phyloP scores from a whole-genome alignment of 1,140 invertebrate genomes.

The Homalodisca vitripennis region DNA sequence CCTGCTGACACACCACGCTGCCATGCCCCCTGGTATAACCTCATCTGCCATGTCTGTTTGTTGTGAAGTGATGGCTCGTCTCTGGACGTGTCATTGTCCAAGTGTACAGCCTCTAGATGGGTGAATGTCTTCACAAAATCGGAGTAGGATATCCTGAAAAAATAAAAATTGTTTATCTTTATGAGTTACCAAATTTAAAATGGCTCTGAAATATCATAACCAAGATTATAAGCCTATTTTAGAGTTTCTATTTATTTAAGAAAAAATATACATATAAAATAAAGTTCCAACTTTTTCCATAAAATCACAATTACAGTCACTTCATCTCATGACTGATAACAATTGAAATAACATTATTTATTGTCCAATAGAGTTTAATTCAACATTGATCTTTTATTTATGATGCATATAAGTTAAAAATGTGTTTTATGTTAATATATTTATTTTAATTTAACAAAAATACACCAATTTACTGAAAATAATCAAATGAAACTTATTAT shows the following conservation, averaged over 20 bases:
- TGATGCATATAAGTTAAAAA: too few relatives aligned
- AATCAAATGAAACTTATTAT: too few relatives aligned
- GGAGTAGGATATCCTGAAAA: slow-evolving; percentile 70
- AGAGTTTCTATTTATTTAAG: background rate
- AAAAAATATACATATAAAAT: slow-evolving; percentile 16
- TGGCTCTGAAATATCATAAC: too few relatives aligned
- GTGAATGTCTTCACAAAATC: slow-evolving; percentile 85
- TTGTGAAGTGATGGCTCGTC: slow-evolving; percentile 79
- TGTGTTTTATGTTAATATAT: too few relatives aligned
- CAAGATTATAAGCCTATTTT: background rate
- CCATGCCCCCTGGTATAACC: slow-evolving; percentile 84
- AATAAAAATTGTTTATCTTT: slow-evolving; percentile 8
- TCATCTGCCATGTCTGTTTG: slow-evolving; percentile 81
- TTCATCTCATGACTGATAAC: too few relatives aligned
- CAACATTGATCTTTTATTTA: too few relatives aligned
- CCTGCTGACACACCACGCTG: slow-evolving; percentile 85
- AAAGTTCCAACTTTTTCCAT: slow-evolving; percentile 1
- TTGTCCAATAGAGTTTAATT: too few relatives aligned
- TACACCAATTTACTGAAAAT: too few relatives aligned
- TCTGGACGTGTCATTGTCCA: slow-evolving; percentile 80
- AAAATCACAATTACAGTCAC: too few relatives aligned
- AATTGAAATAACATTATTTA: too few relatives aligned
- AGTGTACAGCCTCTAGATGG: slow-evolving; percentile 81
- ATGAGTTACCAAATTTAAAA: too few relatives aligned
- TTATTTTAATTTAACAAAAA: too few relatives aligned